Conservation (phyloP, 1,140 invertebrate species). For the Aphaenogaster rudis region DNA sequence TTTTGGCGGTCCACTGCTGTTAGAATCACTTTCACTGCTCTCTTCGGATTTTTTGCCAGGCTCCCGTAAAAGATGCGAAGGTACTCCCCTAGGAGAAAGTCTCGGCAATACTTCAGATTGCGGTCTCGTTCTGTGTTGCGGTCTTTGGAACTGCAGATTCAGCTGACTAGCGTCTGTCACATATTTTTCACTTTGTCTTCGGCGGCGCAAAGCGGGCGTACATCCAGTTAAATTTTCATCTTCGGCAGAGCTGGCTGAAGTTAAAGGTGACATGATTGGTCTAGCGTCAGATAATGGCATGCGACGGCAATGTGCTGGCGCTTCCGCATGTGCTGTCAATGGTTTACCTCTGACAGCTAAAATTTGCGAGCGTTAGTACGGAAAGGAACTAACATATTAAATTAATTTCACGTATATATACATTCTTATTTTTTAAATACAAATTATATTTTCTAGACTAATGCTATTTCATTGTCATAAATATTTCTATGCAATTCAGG, state of each 20-base stretch:
- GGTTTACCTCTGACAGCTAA: conserved; percentile 81
- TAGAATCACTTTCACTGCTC: conserved; percentile 87
- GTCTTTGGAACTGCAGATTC: conserved; percentile 91
- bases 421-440: conserved; percentile 4
- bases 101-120: conserved; percentile 80
- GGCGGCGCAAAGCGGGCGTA: conserved; percentile 90
- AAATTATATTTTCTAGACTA: not conserved
- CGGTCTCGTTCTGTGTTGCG: conserved; percentile 85
- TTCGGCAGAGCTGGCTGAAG: conserved; percentile 84
- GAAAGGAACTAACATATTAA: conserved; percentile 35
- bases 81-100: conserved; percentile 85
- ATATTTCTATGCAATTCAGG: not conserved
- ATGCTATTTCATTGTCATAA: conserved; percentile 5
- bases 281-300: conserved; percentile 85
- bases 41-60: conserved; percentile 83
- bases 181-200: conserved; percentile 91
- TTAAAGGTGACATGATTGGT: conserved; percentile 79
- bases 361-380: conserved; percentile 82
- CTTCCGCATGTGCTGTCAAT: conserved; percentile 77
- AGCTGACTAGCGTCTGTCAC: conserved; percentile 91
- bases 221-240: conserved; percentile 86
- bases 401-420: conserved; percentile 29
- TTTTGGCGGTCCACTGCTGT: conserved; percentile 82
- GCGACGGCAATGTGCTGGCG: conserved; percentile 82
- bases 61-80: conserved; percentile 86